Evolutionary conservation across 2,797 vertebrate genomes (phyloP).

Genomic region (Pempheris klunzingeri): DNA sequence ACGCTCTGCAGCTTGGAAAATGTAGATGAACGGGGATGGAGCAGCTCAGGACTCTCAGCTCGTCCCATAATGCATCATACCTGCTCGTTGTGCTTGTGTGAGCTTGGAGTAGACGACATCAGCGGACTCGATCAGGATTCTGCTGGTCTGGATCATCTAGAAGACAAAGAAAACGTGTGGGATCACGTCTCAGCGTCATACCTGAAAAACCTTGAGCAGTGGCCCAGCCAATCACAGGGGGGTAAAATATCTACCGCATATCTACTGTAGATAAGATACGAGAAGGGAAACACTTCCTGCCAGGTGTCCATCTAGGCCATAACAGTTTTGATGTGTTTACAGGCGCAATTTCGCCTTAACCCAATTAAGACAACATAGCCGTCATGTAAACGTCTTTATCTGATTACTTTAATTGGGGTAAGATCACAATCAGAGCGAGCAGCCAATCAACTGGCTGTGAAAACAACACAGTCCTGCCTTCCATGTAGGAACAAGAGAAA

Average conservation of each 20-base stretch:
- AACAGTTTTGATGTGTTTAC: too few relatives aligned
- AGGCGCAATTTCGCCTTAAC: conserved; percentile 27
- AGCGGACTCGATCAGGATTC: conserved; percentile 92
- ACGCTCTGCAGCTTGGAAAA: background rate
- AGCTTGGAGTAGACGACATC: conserved; percentile 91
- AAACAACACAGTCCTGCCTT: conserved; percentile 20
- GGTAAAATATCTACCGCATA: too few relatives aligned
- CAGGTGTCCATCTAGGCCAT: too few relatives aligned
- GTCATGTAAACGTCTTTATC: conserved; percentile 47
- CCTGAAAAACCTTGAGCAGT: background rate
- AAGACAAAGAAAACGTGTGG: conserved; percentile 44
- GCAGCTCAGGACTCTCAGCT: background rate
- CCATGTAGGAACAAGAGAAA: conserved; percentile 7
- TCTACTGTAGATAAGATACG: background rate
- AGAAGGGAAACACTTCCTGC: background rate
- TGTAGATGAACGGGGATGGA: background rate
- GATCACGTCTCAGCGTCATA: background rate
- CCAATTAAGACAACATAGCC: conserved; percentile 37
- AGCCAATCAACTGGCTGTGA: conserved; percentile 19
- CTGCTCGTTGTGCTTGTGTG: conserved; percentile 92
- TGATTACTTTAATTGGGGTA: conserved; percentile 40
- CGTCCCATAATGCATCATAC: conserved; percentile 71
- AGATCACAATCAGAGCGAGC: conserved; percentile 48
- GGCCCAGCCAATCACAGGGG: background rate
- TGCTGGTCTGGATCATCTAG: conserved; percentile 95